Conservation (phyloP, 2,888 invertebrate genomes). For the Drosophila ustulata region DNA sequence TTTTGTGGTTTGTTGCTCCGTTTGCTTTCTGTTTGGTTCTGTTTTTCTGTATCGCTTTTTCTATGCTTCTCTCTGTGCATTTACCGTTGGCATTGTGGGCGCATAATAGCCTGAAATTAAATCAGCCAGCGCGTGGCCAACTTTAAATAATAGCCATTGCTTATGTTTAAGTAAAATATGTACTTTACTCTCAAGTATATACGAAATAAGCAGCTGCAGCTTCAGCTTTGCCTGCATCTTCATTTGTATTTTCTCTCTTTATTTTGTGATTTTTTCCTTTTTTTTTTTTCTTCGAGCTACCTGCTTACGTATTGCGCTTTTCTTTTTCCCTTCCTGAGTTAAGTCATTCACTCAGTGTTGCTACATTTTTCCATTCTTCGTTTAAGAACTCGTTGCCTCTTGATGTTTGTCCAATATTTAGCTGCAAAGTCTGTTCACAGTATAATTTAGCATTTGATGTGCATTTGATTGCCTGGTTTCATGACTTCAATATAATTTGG, state of each 20-base stretch:
- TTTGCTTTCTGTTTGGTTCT: conserved; percentile 19
- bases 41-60: conserved; percentile 21
- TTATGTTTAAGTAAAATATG: conserved; percentile 75
- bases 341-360: conserved; percentile 5
- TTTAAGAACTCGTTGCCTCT: conserved; percentile 5
- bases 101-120: conserved; percentile 79
- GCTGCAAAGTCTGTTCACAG: conserved; percentile 13
- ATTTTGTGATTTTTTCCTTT: conserved; percentile 3
- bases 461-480: conserved; percentile 37
- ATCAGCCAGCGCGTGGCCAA: conserved; percentile 77
- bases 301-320: conserved; percentile 60
- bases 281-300: conserved; percentile 33
- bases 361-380: conserved; percentile 10
- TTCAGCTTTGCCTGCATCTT: conserved; percentile 29
- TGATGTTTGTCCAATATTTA: conserved; percentile 28
- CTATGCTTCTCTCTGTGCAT: conserved; percentile 35
- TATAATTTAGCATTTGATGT: conserved; percentile 25
- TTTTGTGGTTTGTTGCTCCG: conserved; percentile 33
- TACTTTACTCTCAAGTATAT: conserved; percentile 53
- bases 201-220: conserved; percentile 30
- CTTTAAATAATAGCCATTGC: conserved; percentile 81
- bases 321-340: conserved; percentile 49
- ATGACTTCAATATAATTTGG: conserved; percentile 43
- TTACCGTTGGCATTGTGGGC: conserved; percentile 76
- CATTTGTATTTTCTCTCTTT: conserved; percentile 27